These are phyloP conservation scores for Neoarius graeffei DNA, from an alignment of 2,113 vertebrate genomes.

Conservation along the genomic window DNA sequence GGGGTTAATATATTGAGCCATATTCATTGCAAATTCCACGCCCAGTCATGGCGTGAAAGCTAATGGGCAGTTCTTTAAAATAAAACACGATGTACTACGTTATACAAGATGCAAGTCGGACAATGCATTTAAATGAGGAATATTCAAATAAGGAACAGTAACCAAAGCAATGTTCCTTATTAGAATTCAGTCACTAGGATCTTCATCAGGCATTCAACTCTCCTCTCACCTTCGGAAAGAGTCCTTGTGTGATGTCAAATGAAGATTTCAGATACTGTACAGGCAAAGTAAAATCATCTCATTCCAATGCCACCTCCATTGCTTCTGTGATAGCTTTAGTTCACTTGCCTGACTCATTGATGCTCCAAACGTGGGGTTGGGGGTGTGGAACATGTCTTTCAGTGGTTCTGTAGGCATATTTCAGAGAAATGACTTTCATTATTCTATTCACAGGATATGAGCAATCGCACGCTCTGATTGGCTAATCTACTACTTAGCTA, in stretches of 20 bases:
- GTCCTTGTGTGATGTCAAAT: neutral
- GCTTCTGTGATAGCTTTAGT: neutral
- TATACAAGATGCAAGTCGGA: neutral
- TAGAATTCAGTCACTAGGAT: neutral
- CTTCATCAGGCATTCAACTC: neutral
- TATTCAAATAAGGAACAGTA: neutral
- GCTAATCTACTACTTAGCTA: too few relatives aligned
- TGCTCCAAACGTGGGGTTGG: neutral
- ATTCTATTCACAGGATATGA: too few relatives aligned
- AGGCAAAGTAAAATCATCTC: constrained; percentile 1
- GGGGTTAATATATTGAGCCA: neutral
- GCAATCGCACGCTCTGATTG: too few relatives aligned
- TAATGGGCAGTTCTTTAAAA: neutral
- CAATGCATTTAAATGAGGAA: neutral
- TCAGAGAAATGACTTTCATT: neutral
- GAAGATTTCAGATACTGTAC: neutral
- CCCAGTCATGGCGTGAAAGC: neutral
- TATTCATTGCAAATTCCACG: neutral
- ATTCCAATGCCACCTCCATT: neutral
- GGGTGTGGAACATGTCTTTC: neutral
- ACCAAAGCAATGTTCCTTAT: neutral
- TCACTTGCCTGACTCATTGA: neutral
- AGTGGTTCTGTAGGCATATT: neutral
- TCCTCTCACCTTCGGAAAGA: neutral
- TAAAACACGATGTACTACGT: neutral